Evolutionary conservation across 2,797 vertebrate species (phyloP).

Genomic region (Clarias platycephalus): DNA sequence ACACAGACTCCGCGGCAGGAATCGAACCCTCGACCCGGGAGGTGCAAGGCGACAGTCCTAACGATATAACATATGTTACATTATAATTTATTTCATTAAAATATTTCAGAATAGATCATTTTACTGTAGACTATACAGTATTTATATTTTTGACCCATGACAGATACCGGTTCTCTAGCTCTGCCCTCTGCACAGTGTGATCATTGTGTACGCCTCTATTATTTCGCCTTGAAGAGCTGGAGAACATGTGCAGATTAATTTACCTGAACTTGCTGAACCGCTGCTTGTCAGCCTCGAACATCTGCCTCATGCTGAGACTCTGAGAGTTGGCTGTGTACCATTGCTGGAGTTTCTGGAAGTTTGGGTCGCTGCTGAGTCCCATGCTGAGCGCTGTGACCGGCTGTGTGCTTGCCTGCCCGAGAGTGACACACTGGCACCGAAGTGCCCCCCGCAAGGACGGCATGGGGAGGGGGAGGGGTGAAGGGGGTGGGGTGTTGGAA

Average conservation of each 20-base stretch:
- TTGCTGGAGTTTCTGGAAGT: conserved; percentile 83
- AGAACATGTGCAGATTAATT: not conserved
- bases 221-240: not conserved
- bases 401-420: conserved; percentile 30
- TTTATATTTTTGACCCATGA: not conserved
- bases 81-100: no score
- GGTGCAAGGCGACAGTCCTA: no score
- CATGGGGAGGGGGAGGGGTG: not conserved
- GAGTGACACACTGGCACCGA: conserved; percentile 11
- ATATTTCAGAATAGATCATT: no score
- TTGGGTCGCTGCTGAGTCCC: conserved; percentile 81
- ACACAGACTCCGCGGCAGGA: no score
- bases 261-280: conserved; percentile 90
- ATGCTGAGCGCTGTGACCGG: conserved; percentile 64
- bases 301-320: conserved; percentile 82
- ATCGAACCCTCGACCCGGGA: no score
- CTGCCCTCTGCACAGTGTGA: not conserved
- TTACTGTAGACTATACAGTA: no score
- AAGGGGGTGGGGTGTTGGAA: not conserved
- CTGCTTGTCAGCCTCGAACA: conserved; percentile 85
- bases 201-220: no score
- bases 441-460: conserved; percentile 64
- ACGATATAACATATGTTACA: no score
- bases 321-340: conserved; percentile 80
- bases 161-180: not conserved